Base-by-base conservation (phyloP, 2,797 vertebrate genomes). In the Oreortyx pictus region DNA sequence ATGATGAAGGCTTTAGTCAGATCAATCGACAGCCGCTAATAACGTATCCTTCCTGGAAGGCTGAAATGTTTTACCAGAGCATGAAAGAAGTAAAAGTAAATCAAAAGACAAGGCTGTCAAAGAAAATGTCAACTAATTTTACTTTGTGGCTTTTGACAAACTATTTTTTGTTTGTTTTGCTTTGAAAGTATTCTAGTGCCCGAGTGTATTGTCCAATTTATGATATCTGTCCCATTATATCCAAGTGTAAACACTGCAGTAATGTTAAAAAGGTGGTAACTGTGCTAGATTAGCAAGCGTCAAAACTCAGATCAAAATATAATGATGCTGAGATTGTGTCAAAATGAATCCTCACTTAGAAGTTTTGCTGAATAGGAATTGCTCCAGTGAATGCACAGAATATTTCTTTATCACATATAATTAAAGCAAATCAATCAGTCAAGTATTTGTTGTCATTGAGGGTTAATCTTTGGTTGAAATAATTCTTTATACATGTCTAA, bases 1-100 rank as follows among this genome's bases (percentile, higher is more conserved):
- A 97, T 97, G 95, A 96, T 93, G 95, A 86, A 96, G 92, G 89
- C 90, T 97, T 97, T 93, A 93, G 88, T 97, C 94, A 96, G 95
- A 96, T 96, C 92, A 97, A 87, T 96, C 16, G 6, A 92, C 89
- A 96, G 93, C 82, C 80, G 65, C 95, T 96, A 97, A 96, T 96
- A 97, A 91, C 52, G 17, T 93, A 78, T 82, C 88, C 77, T 96
- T 97, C 97, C 96, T 94, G 82, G 88, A 95, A 90, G 64, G 79
- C 87, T 93, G 52, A 93, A 95, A 76, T 61, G 4, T 94, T 85
- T 97, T 94, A 76, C 81, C 77, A 94, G 93, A 93, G 94, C 95
- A 67, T 86, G 68, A 91, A 94, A 96, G 84, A 94, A 95, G 90
- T 83, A 94, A 54, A 94, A 92, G 75, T 95, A 94, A 96, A 95